A percentile compares a stretch with the other conserved stretches of the same genome.
These are phyloP conservation scores for Nannoperca obscura DNA, from an alignment of 2,797 vertebrate species.

Conservation along the genomic window DNA sequence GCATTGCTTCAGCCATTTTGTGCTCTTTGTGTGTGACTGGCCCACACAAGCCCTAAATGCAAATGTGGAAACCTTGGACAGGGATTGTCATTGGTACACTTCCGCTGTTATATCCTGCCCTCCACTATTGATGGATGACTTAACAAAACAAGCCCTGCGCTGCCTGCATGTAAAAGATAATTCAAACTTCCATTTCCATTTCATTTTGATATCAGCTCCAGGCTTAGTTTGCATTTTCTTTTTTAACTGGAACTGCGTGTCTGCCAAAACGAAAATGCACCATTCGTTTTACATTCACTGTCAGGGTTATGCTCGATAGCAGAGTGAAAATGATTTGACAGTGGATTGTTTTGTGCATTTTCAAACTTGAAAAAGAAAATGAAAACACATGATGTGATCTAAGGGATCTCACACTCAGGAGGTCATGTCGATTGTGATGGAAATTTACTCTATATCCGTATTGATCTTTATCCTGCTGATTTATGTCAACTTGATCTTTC, in stretches of 20 bases:
- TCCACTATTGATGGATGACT: not conserved
- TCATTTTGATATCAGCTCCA: not conserved
- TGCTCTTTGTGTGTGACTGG: too few relatives aligned
- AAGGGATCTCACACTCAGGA: too few relatives aligned
- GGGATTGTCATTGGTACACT: not conserved
- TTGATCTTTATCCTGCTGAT: too few relatives aligned
- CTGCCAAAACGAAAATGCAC: not conserved
- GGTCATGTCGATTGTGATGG: too few relatives aligned
- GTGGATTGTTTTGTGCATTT: not conserved
- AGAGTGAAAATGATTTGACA: not conserved
- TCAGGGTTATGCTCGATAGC: not conserved
- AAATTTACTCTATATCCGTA: too few relatives aligned
- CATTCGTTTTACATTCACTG: not conserved
- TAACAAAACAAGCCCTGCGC: not conserved
- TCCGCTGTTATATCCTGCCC: too few relatives aligned
- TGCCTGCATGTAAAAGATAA: not conserved
- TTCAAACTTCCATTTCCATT: not conserved
- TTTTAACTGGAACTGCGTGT: not conserved
- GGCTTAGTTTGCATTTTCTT: not conserved
- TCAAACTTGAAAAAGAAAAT: not conserved
- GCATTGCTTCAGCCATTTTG: too few relatives aligned
- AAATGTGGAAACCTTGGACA: not conserved
- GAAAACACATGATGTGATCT: not conserved
- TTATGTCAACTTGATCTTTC: too few relatives aligned
- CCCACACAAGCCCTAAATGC: not conserved